These are phyloP conservation scores for Drosophila affinis DNA, from an alignment of 2,888 invertebrate species.

Conservation along the genomic window DNA sequence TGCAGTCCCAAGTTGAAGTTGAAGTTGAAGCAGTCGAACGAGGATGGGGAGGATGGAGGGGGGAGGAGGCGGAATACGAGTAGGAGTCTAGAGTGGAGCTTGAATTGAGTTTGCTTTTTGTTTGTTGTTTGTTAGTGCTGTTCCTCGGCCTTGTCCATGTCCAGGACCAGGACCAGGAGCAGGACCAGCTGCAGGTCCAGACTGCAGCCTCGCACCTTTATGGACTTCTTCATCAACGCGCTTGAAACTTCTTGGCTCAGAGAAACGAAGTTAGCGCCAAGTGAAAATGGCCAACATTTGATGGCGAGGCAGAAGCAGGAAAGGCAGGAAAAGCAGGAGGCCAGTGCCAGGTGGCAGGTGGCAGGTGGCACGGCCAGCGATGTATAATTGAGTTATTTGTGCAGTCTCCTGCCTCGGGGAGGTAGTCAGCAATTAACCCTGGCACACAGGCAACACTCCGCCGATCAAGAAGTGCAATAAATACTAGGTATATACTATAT, in stretches of 20 bases:
- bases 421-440: slow-evolving; percentile 43
- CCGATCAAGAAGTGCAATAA: too few species aligned
- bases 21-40: slow-evolving; percentile 3
- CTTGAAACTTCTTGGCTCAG: slow-evolving; percentile 41
- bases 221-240: slow-evolving; percentile 72
- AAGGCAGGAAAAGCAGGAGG: not conserved
- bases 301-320: not conserved
- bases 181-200: not conserved
- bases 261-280: slow-evolving; percentile 60
- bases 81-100: slow-evolving; percentile 12
- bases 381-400: slow-evolving; percentile 72
- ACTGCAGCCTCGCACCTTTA: slow-evolving; percentile 63
- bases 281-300: slow-evolving; percentile 26
- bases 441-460: not conserved
- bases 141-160: slow-evolving; percentile 6
- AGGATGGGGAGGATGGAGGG: too few species aligned
- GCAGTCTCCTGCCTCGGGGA: slow-evolving; percentile 50
- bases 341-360: not conserved
- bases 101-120: slow-evolving; percentile 51
- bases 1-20: slow-evolving; percentile 22
- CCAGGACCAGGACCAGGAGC: slow-evolving; percentile 5
- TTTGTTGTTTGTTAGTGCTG: slow-evolving; percentile 47
- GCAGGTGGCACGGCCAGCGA: not conserved
- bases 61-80: not conserved
- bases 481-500: too few species aligned